Evolutionary conservation across 2,888 invertebrate species (phyloP), one percentile per base, ranked within the genome.

Genomic region (Drosophila percnosoma): DNA sequence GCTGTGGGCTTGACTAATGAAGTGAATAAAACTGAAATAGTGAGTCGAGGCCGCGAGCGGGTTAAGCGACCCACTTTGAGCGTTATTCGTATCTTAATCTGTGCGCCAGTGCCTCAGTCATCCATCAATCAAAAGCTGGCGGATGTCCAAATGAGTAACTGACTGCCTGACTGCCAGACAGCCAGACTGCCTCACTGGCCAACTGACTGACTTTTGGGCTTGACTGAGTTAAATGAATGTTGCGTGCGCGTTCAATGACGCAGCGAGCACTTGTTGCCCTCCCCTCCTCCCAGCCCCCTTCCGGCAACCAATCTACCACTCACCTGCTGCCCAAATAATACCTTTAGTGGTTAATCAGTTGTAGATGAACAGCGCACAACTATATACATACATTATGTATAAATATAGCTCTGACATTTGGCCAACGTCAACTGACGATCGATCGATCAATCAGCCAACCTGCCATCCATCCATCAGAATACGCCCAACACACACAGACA

Each of bases 81-180:
- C 54, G 68, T n/a, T 36, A 67, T 59, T 68, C 59, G 42, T 89
- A 87, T 89, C 89, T 79, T 62, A 84, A 82, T 83, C 82, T 75
- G 65, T 57, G 71, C 65, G 69, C 60, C 68, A 59, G 60, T 24
- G 68, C 33, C 78, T 63, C 67, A 58, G 68, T 80, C 78, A 85
- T 89, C 84, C 87, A 85, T 85, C 85, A 89, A 85, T 85, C 85
- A 89, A 85, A 53, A 15, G 27, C 74, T 83, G 89, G 78, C 87
- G 82, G 76, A 87, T 81, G 87, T 81, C 87, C 85, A 84, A 77
- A 73, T 81, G 87, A 78, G 73, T 73, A 73, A 82, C 65, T 58
- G 68, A 40, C 48, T 62, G 64, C 45, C 74, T 60, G 62, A 42
- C 52, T 33, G 33, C 4, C 33, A 15, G 36, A 7, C 36, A 21